Base-by-base conservation (phyloP, 2,797 vertebrate genomes). In the Clarias platycephalus region DNA sequence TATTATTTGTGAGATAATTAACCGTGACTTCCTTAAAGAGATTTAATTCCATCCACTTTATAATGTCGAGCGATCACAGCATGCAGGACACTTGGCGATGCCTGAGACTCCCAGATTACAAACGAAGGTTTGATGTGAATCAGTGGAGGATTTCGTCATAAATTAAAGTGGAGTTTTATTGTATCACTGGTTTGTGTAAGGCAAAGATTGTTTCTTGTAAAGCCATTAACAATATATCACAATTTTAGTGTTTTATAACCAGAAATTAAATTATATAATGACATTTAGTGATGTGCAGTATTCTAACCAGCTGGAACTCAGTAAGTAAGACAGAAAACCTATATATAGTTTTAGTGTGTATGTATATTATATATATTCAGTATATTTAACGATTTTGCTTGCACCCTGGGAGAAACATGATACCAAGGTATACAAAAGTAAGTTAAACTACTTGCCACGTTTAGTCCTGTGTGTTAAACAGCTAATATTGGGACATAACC, bases 71-170 rank as follows among this genome's bases (percentile, higher is more conserved):
- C 18, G 78, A 75, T 75, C 34, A 58, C 26, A 9, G 60, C 28
- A 58, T 67, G 70, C 53, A 62, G 68, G 70, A 75, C 84, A 44
- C 18, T 49, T 31, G 49, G 20, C 8, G 8, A 64, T 40, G 84
- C 70, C 70, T 44, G 28, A 85, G n/a, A 28, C 78, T 24, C 60
- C 63, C 7, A 13, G 44, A 64, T 26, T 16, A 80, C 68, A 64
- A 74, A 81, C n/a, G 58, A 72, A 6, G 28, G 28, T 68, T 84
- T 34, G 55, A 79, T 72, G 76, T 63, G 31, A 70, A 63, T 49
- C 66, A 80, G 37, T 49, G 20, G 64, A 53, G 37, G 58, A 7
- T 31, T 55, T 22, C 75, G 24, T 57, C 62, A 15, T 68, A 16
- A 53, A 55, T 53, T 18, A 81, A 16, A 40, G 22, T 40, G 5